Evolutionary conservation across 2,888 invertebrate genomes (phyloP), one percentile per base, ranked within the genome.

Genomic region (Choreutis nemorana): DNA sequence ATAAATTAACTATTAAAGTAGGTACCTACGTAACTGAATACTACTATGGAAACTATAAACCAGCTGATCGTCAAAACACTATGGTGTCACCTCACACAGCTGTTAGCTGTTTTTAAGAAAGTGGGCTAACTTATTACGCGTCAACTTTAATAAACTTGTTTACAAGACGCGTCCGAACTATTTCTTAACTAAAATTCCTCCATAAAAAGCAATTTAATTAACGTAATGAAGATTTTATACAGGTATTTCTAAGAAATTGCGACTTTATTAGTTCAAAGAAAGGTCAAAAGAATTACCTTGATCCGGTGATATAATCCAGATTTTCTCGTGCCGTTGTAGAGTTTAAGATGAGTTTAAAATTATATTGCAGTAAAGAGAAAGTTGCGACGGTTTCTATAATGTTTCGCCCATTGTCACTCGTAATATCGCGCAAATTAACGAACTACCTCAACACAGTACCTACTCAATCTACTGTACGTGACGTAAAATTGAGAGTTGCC

Each of bases 101-200:
- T 68, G 68, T 59, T 59, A 72, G 71, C 72, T 73, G 73, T 63
- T 62, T 50, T 45, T 37, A 44, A 48, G 62, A 72, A 71, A 71
- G 66, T 68, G 53, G 67, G 55, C 47, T 51, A 49, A 9, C 34
- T 45, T 44, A 36, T 32, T 30, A 42, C 33, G 35, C 35, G 37
- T 33, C 39, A 36, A 33, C 31, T 36, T 12, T 29, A 28, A 28
- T 27, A 31, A 39, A 44, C 49, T 45, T 42, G 43, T 42, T 40
- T 40, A 43, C 35, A 39, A 33, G 27, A 28, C 18, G 10, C 6
- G 8, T 23, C 32, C 30, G 32, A 41, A 38, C 36, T 38, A 39
- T n/a, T 33, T 35, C 33, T 36, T 50, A 55, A 48, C 52, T 23
- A 12, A 14, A 12, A 18, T 25, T 14, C 6, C 6, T 10, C 5